A percentile compares a stretch with the other conserved stretches of the same genome.
Evolutionary conservation across 2,888 invertebrate species (phyloP).

Genomic region (Ommatoiulus sabulosus): DNA sequence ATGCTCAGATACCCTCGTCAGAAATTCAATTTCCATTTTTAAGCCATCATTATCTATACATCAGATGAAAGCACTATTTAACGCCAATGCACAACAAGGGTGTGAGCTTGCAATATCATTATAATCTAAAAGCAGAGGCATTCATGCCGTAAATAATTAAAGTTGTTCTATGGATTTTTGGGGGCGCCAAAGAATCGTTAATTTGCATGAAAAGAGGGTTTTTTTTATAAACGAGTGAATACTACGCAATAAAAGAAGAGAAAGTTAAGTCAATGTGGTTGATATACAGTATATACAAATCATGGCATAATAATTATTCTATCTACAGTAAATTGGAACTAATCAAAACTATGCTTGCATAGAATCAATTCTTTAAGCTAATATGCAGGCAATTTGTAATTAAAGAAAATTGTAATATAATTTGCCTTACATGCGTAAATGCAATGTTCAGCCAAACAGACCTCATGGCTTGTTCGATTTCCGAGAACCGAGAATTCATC

Average conservation of each 20-base stretch:
- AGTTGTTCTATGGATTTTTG: not conserved
- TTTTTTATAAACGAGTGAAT: not conserved
- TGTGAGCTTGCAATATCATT: not conserved
- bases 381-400: too few species aligned
- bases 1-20: not conserved
- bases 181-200: not conserved
- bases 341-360: too few species aligned
- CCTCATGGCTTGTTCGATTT: not conserved
- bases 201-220: constrained; percentile 2
- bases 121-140: not conserved
- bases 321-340: too few species aligned
- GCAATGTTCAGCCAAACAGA: constrained; percentile 56
- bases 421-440: constrained; percentile 51
- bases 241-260: not conserved
- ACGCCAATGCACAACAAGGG: constrained; percentile 1
- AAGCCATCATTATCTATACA: not conserved
- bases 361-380: too few species aligned
- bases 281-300: not conserved
- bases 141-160: not conserved
- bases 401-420: too few species aligned
- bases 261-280: not conserved
- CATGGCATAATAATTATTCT: not conserved
- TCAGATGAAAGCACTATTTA: not conserved
- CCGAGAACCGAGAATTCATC: constrained; percentile 22
- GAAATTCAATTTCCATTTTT: constrained; percentile 37